These are phyloP conservation scores for Sphaeramia orbicularis DNA, from an alignment of 2,797 vertebrate genomes.

Conservation along the genomic window DNA sequence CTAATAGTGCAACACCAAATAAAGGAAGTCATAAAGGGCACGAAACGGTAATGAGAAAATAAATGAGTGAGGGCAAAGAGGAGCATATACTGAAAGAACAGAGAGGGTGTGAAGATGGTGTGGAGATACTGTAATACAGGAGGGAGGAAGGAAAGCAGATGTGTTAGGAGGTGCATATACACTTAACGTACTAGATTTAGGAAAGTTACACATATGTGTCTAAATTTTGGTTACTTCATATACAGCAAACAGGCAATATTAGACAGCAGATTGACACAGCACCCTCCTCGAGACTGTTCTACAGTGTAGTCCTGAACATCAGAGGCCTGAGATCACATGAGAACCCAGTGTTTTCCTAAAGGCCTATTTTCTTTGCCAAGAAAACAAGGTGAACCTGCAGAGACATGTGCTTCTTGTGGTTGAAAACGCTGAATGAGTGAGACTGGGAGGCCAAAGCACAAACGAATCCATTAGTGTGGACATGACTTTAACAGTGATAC, in stretches of 20 bases:
- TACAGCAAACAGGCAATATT: not conserved
- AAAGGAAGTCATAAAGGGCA: conserved; percentile 20
- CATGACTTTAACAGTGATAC: conserved; percentile 8
- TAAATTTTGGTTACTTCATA: too few relatives aligned
- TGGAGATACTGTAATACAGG: not conserved
- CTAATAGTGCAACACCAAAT: conserved; percentile 6
- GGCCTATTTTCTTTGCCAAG: too few relatives aligned
- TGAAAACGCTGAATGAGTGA: not conserved
- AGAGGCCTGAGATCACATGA: not conserved
- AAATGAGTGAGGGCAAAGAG: conserved; percentile 13
- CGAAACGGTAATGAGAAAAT: conserved; percentile 30
- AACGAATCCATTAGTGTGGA: conserved; percentile 7
- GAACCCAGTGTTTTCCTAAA: too few relatives aligned
- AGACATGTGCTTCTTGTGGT: not conserved
- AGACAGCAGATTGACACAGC: too few relatives aligned
- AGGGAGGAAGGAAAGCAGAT: too few relatives aligned
- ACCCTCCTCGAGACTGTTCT: not conserved
- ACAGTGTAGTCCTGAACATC: not conserved
- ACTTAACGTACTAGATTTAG: not conserved
- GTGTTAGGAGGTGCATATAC: not conserved
- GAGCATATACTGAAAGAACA: not conserved
- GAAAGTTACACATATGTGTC: not conserved
- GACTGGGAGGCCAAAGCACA: not conserved
- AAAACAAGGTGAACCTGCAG: not conserved
- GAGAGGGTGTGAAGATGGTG: not conserved